Evolutionary conservation across 1,140 invertebrate genomes (phyloP), one percentile per base, ranked within the genome.

Genomic region (Drosophila cardini): DNA sequence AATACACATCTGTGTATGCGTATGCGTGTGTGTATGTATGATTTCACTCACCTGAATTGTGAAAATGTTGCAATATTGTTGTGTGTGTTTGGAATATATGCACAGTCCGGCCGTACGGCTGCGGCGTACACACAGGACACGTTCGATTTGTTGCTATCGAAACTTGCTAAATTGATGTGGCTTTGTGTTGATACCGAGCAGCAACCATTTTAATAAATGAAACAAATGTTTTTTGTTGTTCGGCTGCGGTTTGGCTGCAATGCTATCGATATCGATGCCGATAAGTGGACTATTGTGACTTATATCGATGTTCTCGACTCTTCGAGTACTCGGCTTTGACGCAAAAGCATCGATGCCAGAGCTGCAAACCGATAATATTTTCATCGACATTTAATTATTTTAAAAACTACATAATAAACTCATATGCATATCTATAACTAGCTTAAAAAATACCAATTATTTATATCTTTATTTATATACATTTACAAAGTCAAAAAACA

Each of bases 11-110:
- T 74, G 57, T 72, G 32, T 60, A 32, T 52, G 45, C 40, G 58
- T 48, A 53, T 15, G 52, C 72, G 15, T 72, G 69, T 77, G 15
- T 63, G 40, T 56, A 69, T 76, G 74, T 82, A 70, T 78, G 76
- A 67, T 68, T 58, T 74, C 78, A 81, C 80, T 83, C 55, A 83
- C 80, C 80, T 73, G 58, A 75, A 84, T 62, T 83, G 62, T 84
- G 77, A 76, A 83, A 83, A 83, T 80, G 82, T 82, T 83, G 80
- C 80, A 75, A 82, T 84, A 73, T 82, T 82, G 71, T 75, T 26
- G 34, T 67, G 57, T 61, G 55, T 58, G 60, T 26, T 26, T 26
- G 21, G 21, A 26, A 46, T 58, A 26, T 61, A 48, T 71, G 56
- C 71, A 61, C 65, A 70, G 53, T 62, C 58, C 52, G 50, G 53